A percentile compares a stretch with the other conserved stretches of the same genome.
Evolutionary conservation across 2,888 invertebrate species (phyloP).

Genomic region (Synanthedon vespiformis): DNA sequence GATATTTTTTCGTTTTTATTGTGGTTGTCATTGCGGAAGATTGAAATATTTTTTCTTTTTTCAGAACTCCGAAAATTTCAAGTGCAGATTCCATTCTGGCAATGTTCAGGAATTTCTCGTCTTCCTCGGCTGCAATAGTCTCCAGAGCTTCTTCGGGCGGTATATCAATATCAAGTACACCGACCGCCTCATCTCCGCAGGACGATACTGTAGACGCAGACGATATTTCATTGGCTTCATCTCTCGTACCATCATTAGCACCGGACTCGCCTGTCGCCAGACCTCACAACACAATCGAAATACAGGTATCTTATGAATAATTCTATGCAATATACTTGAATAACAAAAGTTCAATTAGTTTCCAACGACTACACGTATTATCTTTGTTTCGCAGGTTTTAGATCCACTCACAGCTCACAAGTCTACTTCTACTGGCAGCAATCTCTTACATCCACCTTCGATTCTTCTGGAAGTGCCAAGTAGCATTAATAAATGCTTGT

Average conservation of each 20-base stretch:
- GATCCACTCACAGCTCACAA: conserved; percentile 78
- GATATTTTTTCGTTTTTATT: no score
- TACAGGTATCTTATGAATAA: conserved; percentile 34
- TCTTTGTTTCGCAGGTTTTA: conserved; percentile 55
- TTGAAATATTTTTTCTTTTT: background rate
- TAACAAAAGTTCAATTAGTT: background rate
- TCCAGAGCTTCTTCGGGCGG: conserved; percentile 73
- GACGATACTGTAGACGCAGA: conserved; percentile 78
- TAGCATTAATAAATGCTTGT: conserved; percentile 80
- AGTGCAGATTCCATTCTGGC: conserved; percentile 84
- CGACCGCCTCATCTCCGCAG: conserved; percentile 80
- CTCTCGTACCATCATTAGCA: conserved; percentile 66
- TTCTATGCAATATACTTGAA: background rate
- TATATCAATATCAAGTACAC: conserved; percentile 77
- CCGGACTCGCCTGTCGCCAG: conserved; percentile 73
- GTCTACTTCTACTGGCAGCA: conserved; percentile 66
- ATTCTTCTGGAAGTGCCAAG: conserved; percentile 83
- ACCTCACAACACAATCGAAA: conserved; percentile 59
- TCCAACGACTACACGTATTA: no score
- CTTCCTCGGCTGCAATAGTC: conserved; percentile 71
- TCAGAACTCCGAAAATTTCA: conserved; percentile 74
- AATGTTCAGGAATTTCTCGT: conserved; percentile 82
- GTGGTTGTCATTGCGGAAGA: background rate
- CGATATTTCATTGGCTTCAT: conserved; percentile 79
- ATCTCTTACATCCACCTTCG: conserved; percentile 78